Percentiles rank a stretch among this genome's conserved stretches.
Conservation (phyloP, 92 coral and sea anemone genomes). For the Parazoanthus atlanticus region DNA sequence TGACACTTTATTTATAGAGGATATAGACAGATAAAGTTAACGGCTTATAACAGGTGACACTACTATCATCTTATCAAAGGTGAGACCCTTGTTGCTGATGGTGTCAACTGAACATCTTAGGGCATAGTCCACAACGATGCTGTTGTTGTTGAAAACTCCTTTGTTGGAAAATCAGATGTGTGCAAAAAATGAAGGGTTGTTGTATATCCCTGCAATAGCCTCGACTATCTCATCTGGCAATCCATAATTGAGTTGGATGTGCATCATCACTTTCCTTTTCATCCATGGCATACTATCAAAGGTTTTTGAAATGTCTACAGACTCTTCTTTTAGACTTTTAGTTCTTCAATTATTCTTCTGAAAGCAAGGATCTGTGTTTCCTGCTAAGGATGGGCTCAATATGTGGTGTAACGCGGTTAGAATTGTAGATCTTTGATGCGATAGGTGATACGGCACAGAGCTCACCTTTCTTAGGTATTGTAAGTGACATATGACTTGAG, state of each 20-base stretch:
- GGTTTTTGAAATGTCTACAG: neutral
- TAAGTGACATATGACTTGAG: too few species aligned
- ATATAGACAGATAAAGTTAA: too few species aligned
- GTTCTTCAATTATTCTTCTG: neutral
- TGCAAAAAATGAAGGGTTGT: neutral
- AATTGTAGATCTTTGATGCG: neutral
- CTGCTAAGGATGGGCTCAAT: slow-evolving; percentile 10
- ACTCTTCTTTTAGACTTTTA: neutral
- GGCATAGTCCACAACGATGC: too few species aligned
- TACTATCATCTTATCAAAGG: too few species aligned
- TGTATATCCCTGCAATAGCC: slow-evolving; percentile 11
- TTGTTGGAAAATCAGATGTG: too few species aligned
- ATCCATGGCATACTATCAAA: neutral
- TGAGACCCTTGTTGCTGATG: too few species aligned
- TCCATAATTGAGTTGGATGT: slow-evolving; percentile 13
- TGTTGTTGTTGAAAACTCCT: too few species aligned
- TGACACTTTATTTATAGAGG: too few species aligned
- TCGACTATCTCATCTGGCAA: neutral
- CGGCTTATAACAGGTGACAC: too few species aligned
- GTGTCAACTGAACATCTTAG: too few species aligned
- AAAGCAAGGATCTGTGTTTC: neutral
- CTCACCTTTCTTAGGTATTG: too few species aligned
- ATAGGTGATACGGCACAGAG: too few species aligned
- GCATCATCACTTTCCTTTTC: neutral
- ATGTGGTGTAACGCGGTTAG: neutral